These are phyloP conservation scores for Ciconia boyciana DNA, from an alignment of 2,113 vertebrate genomes.

Conservation along the genomic window DNA sequence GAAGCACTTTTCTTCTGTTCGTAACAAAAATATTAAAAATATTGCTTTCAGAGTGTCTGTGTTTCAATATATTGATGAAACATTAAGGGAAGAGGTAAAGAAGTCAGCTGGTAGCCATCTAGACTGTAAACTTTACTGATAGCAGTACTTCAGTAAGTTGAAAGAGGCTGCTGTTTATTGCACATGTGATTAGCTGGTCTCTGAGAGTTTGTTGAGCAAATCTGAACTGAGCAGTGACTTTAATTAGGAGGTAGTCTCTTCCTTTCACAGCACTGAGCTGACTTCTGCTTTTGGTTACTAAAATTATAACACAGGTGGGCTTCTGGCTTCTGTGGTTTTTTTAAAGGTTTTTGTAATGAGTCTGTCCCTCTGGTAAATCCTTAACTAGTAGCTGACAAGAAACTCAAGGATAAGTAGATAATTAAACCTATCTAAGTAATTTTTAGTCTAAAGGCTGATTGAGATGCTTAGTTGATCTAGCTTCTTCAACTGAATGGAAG, in stretches of 20 bases:
- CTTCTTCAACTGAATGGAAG: conserved; percentile 34
- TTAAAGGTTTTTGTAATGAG: neutral
- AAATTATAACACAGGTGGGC: neutral
- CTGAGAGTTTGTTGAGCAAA: neutral
- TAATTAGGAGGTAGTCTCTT: neutral
- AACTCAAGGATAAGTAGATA: conserved; percentile 21
- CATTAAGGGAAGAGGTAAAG: neutral
- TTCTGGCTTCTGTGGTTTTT: neutral
- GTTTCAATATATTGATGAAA: neutral
- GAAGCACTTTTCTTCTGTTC: neutral
- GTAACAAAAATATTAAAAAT: neutral
- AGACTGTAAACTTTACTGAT: neutral
- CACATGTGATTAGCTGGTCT: neutral
- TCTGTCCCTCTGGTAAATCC: neutral
- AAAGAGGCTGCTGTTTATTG: neutral
- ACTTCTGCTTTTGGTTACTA: neutral
- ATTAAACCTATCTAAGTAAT: neutral
- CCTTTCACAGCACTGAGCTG: neutral
- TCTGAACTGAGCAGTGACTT: neutral
- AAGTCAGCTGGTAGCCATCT: neutral
- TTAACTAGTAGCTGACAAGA: neutral
- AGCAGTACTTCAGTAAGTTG: neutral
- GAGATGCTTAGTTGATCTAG: conserved; percentile 41
- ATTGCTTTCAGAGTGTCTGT: neutral
- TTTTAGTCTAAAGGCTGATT: conserved; percentile 16